Percentiles rank a stretch among this genome's conserved stretches.
These are phyloP conservation scores for Heloderma charlesbogerti DNA, from an alignment of 2,113 vertebrate genomes.

Conservation along the genomic window DNA sequence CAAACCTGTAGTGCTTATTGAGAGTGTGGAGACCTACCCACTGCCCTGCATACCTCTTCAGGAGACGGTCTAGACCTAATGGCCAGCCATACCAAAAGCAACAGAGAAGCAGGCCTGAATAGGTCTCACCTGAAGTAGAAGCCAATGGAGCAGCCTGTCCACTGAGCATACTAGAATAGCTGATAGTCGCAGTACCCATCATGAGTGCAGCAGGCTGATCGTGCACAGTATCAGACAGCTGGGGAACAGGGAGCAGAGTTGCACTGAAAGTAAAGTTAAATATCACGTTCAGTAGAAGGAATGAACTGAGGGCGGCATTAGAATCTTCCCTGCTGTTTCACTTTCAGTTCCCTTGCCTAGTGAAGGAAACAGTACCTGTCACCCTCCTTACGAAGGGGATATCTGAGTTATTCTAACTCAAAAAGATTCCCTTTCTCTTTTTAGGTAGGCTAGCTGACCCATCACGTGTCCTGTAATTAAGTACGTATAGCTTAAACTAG, in stretches of 20 bases:
- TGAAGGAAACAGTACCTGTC: not conserved
- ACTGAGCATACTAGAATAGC: conserved; percentile 37
- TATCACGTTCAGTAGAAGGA: not conserved
- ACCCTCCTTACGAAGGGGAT: not conserved
- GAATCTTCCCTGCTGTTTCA: not conserved
- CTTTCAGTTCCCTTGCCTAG: not conserved
- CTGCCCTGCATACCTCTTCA: too few species aligned
- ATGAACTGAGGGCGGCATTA: not conserved
- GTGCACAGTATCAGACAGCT: not conserved
- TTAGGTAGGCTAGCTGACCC: not conserved
- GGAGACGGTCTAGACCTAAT: not conserved
- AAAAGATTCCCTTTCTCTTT: not conserved
- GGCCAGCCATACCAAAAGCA: not conserved
- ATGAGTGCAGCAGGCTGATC: not conserved
- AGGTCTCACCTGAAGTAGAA: conserved; percentile 63
- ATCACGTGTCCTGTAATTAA: not conserved
- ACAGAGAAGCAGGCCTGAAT: not conserved
- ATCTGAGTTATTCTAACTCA: not conserved
- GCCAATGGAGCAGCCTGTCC: not conserved
- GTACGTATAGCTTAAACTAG: not conserved
- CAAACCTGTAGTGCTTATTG: too few species aligned
- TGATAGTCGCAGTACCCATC: conserved; percentile 21
- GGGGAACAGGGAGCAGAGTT: not conserved
- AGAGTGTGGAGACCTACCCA: too few species aligned
- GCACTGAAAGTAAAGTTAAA: conserved; percentile 43